Evolutionary conservation across 2,888 invertebrate genomes (phyloP).

Genomic region (Meganola albula): DNA sequence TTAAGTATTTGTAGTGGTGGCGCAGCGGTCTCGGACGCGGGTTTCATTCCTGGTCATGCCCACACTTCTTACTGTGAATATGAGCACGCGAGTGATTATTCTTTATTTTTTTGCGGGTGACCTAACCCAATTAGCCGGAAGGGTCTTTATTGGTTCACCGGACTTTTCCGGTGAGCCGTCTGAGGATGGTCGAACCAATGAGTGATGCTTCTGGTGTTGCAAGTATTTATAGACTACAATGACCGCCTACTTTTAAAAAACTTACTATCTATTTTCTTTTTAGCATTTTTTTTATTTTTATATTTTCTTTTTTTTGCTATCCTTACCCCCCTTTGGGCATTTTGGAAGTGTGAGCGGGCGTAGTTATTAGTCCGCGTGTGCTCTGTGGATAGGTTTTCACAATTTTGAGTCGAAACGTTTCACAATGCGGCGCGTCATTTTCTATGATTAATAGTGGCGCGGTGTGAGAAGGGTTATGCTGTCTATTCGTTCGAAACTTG

Average conservation of each 20-base stretch:
- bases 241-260: neutral
- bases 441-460: slow-evolving; percentile 71
- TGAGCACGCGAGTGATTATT: neutral
- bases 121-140: neutral
- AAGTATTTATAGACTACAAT: neutral
- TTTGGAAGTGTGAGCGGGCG: slow-evolving; percentile 62
- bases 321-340: slow-evolving; percentile 56
- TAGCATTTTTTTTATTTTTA: neutral
- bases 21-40: too few species aligned
- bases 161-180: neutral
- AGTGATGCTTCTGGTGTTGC: neutral
- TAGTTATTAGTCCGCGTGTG: slow-evolving; percentile 65
- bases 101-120: neutral
- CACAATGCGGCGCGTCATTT: slow-evolving; percentile 67
- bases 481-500: slow-evolving; percentile 19
- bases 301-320: slow-evolving; percentile 32
- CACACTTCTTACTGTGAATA: neutral
- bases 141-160: neutral
- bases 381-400: slow-evolving; percentile 71
- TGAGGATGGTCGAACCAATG: neutral
- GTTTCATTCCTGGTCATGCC: neutral
- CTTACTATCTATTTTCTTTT: too few species aligned
- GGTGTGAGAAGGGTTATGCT: slow-evolving; percentile 30
- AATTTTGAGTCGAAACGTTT: slow-evolving; percentile 65
- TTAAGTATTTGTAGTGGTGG: neutral